These are phyloP conservation scores for Heliothis virescens DNA, from an alignment of 1,140 invertebrate genomes.

Conservation along the genomic window DNA sequence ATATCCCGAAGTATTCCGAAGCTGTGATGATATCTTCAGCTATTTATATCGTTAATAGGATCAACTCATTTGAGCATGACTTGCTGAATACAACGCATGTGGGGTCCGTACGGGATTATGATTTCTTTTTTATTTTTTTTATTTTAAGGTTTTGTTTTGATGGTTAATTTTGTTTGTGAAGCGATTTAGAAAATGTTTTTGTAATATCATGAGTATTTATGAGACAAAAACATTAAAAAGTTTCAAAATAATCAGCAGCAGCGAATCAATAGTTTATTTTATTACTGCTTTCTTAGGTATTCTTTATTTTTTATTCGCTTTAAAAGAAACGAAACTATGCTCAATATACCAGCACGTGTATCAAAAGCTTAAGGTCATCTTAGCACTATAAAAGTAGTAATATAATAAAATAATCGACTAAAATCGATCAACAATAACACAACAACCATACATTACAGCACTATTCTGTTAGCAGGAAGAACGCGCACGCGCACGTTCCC, in stretches of 20 bases:
- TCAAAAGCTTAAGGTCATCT: conserved; percentile 21
- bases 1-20: not conserved
- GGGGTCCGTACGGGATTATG: conserved; percentile 60
- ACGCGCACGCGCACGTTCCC: conserved; percentile 80
- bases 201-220: no score
- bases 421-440: conserved; percentile 62
- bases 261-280: no score
- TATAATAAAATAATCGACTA: conserved; percentile 46
- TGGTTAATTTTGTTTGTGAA: conserved; percentile 3
- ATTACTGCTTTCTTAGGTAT: no score
- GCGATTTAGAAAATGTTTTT: no score
- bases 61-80: conserved; percentile 77
- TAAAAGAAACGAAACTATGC: not conserved
- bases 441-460: conserved; percentile 68
- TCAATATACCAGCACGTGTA: conserved; percentile 15
- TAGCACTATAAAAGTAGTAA: conserved; percentile 5
- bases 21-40: conserved; percentile 61
- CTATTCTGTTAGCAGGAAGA: conserved; percentile 62
- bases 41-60: conserved; percentile 76
- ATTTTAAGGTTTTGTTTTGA: conserved; percentile 26
- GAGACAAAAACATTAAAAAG: no score
- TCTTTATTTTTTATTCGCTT: not conserved
- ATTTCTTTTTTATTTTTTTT: conserved; percentile 17
- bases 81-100: conserved; percentile 69
- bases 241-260: no score